Conservation (phyloP, 2,797 vertebrate genomes). For the Xerus rutilus region DNA sequence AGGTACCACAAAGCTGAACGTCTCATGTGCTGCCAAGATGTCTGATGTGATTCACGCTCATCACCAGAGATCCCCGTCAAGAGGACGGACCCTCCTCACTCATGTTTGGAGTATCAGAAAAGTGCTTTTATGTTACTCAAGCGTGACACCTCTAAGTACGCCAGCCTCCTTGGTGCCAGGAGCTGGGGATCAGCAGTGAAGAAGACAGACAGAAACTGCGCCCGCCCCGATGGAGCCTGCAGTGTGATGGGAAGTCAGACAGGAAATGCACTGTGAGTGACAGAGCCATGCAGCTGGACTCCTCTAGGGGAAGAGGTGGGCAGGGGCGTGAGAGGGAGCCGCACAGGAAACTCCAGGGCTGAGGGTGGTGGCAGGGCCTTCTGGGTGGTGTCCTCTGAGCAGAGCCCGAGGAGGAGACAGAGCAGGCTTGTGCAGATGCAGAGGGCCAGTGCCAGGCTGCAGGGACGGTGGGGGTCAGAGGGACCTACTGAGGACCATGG, state of each 20-base stretch:
- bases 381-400: not conserved
- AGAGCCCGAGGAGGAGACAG: not conserved
- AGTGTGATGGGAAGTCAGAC: not conserved
- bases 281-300: not conserved
- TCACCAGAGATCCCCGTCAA: not conserved
- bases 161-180: not conserved
- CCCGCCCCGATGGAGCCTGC: not conserved
- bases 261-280: not conserved
- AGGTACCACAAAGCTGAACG: not conserved
- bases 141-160: not conserved
- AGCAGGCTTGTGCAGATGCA: not conserved
- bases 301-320: fast-evolving
- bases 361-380: not conserved
- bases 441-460: not conserved
- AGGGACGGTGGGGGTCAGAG: not conserved
- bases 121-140: not conserved
- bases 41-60: not conserved
- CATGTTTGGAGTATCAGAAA: not conserved
- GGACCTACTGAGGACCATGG: fast-evolving
- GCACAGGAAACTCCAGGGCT: not conserved
- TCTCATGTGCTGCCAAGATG: not conserved
- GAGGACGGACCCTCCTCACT: not conserved
- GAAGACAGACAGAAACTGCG: not conserved
- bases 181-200: not conserved
- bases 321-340: not conserved